These are phyloP conservation scores for Stichodactyla helianthus DNA, from an alignment of 64 coral and sea anemone species.

Conservation along the genomic window DNA sequence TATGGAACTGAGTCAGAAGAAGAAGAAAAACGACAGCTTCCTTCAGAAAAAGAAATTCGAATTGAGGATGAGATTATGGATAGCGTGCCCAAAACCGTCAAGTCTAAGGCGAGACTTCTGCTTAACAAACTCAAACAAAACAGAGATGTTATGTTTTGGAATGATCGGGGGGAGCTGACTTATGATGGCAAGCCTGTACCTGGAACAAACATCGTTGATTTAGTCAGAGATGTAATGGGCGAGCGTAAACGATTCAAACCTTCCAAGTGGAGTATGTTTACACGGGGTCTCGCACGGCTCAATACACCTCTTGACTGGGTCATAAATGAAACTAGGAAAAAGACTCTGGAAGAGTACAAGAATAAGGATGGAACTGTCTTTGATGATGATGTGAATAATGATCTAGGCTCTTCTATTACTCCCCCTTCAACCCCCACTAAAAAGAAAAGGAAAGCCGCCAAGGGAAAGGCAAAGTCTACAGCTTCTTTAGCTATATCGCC, in stretches of 20 bases:
- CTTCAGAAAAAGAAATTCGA: no score
- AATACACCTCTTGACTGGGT: conserved; percentile 37
- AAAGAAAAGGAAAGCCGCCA: no score
- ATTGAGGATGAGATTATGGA: no score
- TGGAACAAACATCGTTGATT: conserved; percentile 14
- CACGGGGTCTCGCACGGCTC: conserved; percentile 7
- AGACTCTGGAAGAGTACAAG: background rate
- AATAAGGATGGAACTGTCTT: background rate
- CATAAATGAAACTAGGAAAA: conserved; percentile 1
- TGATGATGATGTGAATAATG: background rate
- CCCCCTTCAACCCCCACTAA: no score
- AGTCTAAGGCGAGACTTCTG: background rate
- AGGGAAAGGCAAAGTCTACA: no score
- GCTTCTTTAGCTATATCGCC: no score
- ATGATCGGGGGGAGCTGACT: conserved; percentile 23
- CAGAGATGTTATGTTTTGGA: conserved; percentile 33
- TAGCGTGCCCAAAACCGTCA: no score
- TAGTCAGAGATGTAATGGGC: conserved; percentile 10
- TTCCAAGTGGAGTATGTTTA: conserved; percentile 3
- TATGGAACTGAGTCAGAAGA: background rate
- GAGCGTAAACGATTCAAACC: background rate
- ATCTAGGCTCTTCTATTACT: no score
- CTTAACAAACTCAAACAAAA: conserved; percentile 32
- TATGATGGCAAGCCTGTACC: conserved; percentile 15
- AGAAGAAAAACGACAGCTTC: no score